A percentile compares a stretch with the other conserved stretches of the same genome.
Conservation (phyloP, 2,797 vertebrate species). For the Myiotriccus ornatus region DNA sequence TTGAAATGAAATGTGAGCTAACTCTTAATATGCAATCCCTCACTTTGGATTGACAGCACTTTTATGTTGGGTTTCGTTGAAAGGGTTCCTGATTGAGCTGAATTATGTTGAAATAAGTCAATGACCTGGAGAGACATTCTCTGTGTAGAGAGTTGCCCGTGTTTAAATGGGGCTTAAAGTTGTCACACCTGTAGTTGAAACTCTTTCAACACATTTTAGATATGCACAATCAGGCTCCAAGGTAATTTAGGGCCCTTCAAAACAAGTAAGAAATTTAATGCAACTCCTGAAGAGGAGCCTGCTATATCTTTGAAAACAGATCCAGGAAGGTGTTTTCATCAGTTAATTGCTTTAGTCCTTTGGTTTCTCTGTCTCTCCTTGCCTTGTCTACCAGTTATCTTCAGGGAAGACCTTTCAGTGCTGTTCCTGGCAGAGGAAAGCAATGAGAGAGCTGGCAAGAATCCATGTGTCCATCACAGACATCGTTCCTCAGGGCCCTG, state of each 20-base stretch:
- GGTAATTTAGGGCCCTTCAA: neutral
- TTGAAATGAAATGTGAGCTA: neutral
- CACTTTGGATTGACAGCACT: neutral
- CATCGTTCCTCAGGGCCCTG: rapidly evolving
- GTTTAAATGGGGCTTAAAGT: neutral
- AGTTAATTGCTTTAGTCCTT: neutral
- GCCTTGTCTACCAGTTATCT: neutral
- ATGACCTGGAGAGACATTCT: neutral
- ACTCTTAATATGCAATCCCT: neutral
- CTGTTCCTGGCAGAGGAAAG: neutral
- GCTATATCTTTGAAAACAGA: neutral
- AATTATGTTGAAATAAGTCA: neutral
- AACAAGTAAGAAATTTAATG: neutral
- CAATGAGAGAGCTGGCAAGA: rapidly evolving
- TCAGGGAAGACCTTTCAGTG: neutral
- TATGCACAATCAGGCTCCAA: neutral
- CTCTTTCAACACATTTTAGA: neutral
- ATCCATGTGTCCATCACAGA: neutral
- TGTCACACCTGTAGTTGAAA: neutral
- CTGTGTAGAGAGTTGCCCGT: neutral
- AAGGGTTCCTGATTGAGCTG: neutral
- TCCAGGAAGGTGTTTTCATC: neutral
- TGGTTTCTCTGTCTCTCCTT: neutral
- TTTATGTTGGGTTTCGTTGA: neutral
- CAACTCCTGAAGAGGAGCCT: neutral